Base-by-base conservation (phyloP, 2,113 vertebrate genomes). In the Tringa solitaria region DNA sequence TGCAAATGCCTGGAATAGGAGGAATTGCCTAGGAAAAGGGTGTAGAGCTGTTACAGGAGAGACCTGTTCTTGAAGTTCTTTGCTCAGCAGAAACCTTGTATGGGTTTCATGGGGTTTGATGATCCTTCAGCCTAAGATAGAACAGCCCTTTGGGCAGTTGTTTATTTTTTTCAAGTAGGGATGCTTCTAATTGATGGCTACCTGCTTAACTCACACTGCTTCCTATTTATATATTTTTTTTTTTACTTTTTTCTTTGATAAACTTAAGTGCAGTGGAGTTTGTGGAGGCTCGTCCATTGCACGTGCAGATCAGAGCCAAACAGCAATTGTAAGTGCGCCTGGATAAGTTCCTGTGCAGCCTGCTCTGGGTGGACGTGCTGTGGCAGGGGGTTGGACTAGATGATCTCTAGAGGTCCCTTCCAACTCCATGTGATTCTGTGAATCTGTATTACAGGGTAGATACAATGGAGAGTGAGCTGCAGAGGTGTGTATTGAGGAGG, bases 271-370 rank as follows among this genome's bases (percentile, higher is more conserved):
- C 54, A 64, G 27, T 24, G 45, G 65, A 35, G 56, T 26, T 89
- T 59, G 50, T 20, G 35, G 69, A 46, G 23, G 60, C 46, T 82
- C 13, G 75, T 78, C 27, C 10, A 0, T 15, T 59, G 85, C 41
- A 37, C 4, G 8, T 63, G 22, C 41, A 37, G 57, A 10, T 50
- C 28, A 18, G 69, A 76, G 39, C n/a, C 64, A 61, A 27, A 7
- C 1, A 7, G 17, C 2, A 2, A 12, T 56, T 5, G 0, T 18
- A n/a, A n/a, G n/a, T n/a, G n/a, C n/a, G n/a, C n/a, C n/a, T n/a
- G n/a, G n/a, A n/a, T n/a, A n/a, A n/a, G n/a, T n/a, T n/a, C n/a
- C n/a, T n/a, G n/a, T n/a, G n/a, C n/a, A n/a, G n/a, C n/a, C n/a
- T n/a, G n/a, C n/a, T n/a, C n/a, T n/a, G n/a, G n/a, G n/a, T n/a